Evolutionary conservation across 2,797 vertebrate species (phyloP), one percentile per base, ranked within the genome.

Genomic region (Lacerta bilineata): DNA sequence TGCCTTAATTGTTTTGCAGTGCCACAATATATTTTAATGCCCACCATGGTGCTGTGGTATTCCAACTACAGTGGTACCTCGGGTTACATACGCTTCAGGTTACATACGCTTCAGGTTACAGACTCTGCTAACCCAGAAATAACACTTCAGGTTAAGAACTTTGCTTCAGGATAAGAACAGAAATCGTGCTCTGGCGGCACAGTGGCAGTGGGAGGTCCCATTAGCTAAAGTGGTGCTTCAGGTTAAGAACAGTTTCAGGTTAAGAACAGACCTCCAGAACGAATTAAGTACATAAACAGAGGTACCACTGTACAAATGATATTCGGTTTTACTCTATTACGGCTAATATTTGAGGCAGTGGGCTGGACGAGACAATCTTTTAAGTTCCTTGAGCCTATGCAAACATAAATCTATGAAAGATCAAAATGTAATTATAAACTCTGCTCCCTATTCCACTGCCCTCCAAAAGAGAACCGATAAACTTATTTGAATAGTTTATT

Each of bases 401-500:
- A 64, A 82, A 87, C 41, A 82, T 18, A 9, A 5, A 5, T 87
- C 27, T 74, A 81, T 81, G 39, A 81, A 75, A 64, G 11, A 69
- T 68, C 80, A 77, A 36, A 2, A 77, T 85, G 18, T 0, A 88
- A 46, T 83, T 27, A 66, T 2, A 88, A 88, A 84, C 89, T 91
- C 46, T 82, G 11, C 74, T 91, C 89, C 2, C 1, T 36, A 88
- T 88, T 64, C 61, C 29, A 43, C 6, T 85, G 61, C 18, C 43
- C 18, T 88, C 10, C 23, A 90, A 2, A 9, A 8, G 4, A 84
- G 6, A 18, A 5, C 50, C 50, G 13, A 15, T 55, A 55, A 86
- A 86, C 71, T 71, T 80, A 84, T 90, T 89, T 93, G 93, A 88
- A 59, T 36, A 61, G 2, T 75, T 0, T 71, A 17, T 78, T 91